phyloP scores from a whole-genome alignment of 2,797 vertebrate species.

The Ptychobarbus kaznakovi region DNA sequence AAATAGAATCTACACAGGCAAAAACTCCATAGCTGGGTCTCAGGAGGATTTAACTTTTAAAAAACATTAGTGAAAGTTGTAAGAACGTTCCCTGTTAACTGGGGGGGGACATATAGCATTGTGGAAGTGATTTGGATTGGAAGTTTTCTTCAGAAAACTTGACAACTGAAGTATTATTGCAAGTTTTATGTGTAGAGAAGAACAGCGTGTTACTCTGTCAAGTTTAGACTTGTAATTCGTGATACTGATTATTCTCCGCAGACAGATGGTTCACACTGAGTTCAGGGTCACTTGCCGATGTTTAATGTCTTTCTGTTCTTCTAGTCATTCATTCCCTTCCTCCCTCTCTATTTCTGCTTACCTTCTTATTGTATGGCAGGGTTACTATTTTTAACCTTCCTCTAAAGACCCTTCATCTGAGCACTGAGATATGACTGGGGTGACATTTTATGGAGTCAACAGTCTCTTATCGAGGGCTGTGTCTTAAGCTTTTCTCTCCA shows the following conservation, averaged over 20 bases:
- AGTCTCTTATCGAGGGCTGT: slow-evolving; percentile 48
- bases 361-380: slow-evolving; percentile 40
- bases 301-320: slow-evolving; percentile 17
- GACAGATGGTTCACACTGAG: slow-evolving; percentile 16
- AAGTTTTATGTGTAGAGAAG: not conserved
- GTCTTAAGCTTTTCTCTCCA: slow-evolving; percentile 44
- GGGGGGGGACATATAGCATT: not conserved
- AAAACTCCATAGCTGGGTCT: no score
- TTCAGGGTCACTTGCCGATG: slow-evolving; percentile 31
- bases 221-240: slow-evolving; percentile 1
- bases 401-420: slow-evolving; percentile 48
- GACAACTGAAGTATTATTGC: not conserved
- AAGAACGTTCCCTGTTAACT: no score
- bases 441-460: slow-evolving; percentile 52
- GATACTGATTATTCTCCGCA: not conserved
- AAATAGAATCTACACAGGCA: no score
- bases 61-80: no score
- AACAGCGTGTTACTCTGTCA: not conserved
- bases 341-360: slow-evolving; percentile 32
- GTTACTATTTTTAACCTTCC: slow-evolving; percentile 50
- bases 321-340: slow-evolving; percentile 2
- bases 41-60: no score
- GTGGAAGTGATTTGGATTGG: not conserved
- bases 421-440: slow-evolving; percentile 49
- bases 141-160: not conserved